These are phyloP conservation scores for Delichon dasypus DNA, from an alignment of 2,797 vertebrate genomes.

Conservation along the genomic window DNA sequence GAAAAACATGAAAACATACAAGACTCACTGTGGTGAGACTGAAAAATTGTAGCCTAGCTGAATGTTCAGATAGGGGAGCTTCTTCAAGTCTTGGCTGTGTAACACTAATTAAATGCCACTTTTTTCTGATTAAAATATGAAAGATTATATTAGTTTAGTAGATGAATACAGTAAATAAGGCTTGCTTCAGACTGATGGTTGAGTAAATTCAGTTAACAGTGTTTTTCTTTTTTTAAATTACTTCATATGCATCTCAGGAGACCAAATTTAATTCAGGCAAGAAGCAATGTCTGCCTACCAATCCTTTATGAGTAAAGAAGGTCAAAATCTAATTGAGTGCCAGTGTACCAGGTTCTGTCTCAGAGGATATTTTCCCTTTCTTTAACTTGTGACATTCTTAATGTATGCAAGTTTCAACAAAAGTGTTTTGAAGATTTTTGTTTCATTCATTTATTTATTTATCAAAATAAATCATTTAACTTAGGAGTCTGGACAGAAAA, in stretches of 20 bases:
- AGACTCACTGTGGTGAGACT: not conserved
- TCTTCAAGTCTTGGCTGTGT: not conserved
- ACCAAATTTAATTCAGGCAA: constrained; percentile 52
- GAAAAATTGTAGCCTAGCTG: not conserved
- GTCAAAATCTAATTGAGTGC: constrained; percentile 62
- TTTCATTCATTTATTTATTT: not conserved
- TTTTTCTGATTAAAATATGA: constrained; percentile 46
- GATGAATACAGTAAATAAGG: constrained; percentile 8
- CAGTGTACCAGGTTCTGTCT: not conserved
- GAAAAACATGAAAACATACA: not conserved
- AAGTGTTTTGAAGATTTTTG: not conserved
- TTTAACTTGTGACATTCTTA: not conserved
- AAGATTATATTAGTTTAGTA: constrained; percentile 10
- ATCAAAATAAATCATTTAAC: not conserved
- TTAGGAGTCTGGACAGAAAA: constrained; percentile 1
- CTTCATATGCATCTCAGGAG: constrained; percentile 57
- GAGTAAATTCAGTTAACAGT: constrained; percentile 36
- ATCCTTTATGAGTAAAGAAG: constrained; percentile 54
- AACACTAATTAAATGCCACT: constrained; percentile 35
- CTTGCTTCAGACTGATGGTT: constrained; percentile 19
- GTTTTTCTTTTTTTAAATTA: constrained; percentile 13
- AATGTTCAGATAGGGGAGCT: not conserved
- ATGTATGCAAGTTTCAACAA: not conserved
- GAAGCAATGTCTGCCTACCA: constrained; percentile 1
- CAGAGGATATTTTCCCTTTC: not conserved